These are phyloP conservation scores for Hozukius guyotensis DNA, from an alignment of 2,797 vertebrate species.

Conservation along the genomic window DNA sequence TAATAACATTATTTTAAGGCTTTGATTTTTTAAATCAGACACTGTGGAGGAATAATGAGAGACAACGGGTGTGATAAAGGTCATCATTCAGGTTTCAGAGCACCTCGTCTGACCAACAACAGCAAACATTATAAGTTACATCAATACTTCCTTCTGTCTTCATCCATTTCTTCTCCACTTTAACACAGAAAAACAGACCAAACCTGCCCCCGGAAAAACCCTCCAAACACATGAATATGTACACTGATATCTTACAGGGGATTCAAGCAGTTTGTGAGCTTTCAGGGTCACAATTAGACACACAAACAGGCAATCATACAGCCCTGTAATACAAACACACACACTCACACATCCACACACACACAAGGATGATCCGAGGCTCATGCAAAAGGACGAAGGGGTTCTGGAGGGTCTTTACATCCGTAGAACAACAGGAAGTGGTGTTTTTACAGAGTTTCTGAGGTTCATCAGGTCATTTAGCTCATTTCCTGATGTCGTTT, in stretches of 20 bases:
- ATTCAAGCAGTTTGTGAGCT: conserved; percentile 44
- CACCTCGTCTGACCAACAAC: conserved; percentile 53
- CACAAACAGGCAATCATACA: conserved; percentile 46
- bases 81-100: conserved; percentile 58
- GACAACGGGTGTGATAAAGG: conserved; percentile 17
- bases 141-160: conserved; percentile 13
- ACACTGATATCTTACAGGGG: conserved; percentile 53
- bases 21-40: conserved; percentile 35
- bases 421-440: conserved; percentile 3
- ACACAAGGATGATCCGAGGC: conserved; percentile 22
- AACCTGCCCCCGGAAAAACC: conserved; percentile 6
- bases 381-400: conserved; percentile 61
- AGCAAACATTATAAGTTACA: conserved; percentile 1
- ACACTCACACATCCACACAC: conserved; percentile 15
- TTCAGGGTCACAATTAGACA: conserved; percentile 37
- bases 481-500: not conserved
- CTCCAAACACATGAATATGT: conserved; percentile 45
- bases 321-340: conserved; percentile 20
- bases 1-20: conserved; percentile 40
- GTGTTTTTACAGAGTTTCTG: conserved; percentile 46
- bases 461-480: conserved; percentile 35
- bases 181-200: conserved; percentile 25
- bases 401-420: conserved; percentile 25
- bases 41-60: not conserved
- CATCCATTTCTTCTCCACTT: not conserved